Evolutionary conservation across 2,888 invertebrate genomes (phyloP).

Genomic region (Callosobruchus maculatus): DNA sequence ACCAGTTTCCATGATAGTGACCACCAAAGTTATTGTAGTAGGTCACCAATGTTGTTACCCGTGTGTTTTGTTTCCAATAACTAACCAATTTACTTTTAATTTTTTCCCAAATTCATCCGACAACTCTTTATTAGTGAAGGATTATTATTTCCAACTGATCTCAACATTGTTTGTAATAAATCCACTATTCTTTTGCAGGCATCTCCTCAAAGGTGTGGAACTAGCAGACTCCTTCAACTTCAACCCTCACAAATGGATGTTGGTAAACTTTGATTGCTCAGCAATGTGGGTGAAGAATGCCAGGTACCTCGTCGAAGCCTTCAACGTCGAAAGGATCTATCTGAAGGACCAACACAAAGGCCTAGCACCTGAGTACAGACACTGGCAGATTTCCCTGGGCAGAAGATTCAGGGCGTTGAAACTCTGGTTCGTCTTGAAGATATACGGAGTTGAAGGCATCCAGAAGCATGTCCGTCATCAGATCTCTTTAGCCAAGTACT

Average conservation of each 20-base stretch:
- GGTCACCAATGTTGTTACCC: too few species aligned
- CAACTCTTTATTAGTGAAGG: too few species aligned
- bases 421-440: constrained; percentile 85
- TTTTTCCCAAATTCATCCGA: too few species aligned
- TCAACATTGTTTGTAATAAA: too few species aligned
- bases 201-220: constrained; percentile 61
- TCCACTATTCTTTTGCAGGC: not conserved
- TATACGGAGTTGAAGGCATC: constrained; percentile 78
- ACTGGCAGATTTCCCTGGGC: constrained; percentile 88
- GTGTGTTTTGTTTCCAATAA: too few species aligned
- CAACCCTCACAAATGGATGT: constrained; percentile 94
- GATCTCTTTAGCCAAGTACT: constrained; percentile 71
- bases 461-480: constrained; percentile 74
- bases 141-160: too few species aligned
- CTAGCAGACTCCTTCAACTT: constrained; percentile 87
- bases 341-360: constrained; percentile 71
- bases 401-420: constrained; percentile 87
- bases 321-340: constrained; percentile 92
- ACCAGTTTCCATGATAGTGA: too few species aligned
- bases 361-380: constrained; percentile 63
- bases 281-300: constrained; percentile 88
- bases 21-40: too few species aligned
- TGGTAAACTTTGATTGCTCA: constrained; percentile 94
- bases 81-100: too few species aligned
- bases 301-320: constrained; percentile 76